Base-by-base conservation (phyloP, 2,888 invertebrate species). In the Labia minor region DNA sequence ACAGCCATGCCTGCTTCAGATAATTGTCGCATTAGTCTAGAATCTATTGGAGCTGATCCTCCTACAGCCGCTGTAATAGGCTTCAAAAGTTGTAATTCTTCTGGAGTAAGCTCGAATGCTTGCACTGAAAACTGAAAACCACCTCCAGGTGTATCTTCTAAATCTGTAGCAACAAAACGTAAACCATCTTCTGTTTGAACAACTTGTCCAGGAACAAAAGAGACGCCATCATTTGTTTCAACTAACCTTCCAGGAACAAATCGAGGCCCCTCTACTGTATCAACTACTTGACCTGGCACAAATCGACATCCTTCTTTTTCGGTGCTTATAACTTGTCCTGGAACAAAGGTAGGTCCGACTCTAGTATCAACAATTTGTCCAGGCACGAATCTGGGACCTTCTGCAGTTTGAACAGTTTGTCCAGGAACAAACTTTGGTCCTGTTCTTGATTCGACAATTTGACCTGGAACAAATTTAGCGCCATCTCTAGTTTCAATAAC, bases 301-400 rank as follows among this genome's bases (percentile, higher is more conserved):
- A 85, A 85, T 70, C 82, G 77, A 19, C 83, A 81, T 61, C 83
- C 83, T 76, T 82, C 82, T 72, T 83, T 81, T 76, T 83, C 82
- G 4, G 85, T 85, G 16, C 78, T 79, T 69, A 89, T 88, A 8
- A 90, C 86, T 77, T 89, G 87, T 21, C 89, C 90, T 0, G 89
- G 89, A 72, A 89, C 88, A 72, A 90, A 87, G 0, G 87, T 87
- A 0, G 88, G 88, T 0, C 89, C 89, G 26, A 85, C 84, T 74
- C 87, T 86, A 1, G 88, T 87, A 76, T 86, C 85, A 66, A 88
- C 85, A 68, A 88, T 87, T 76, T 89, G 88, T 11, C 89, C 89
- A 0, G 89, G 89, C n/a, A 88, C 87, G 73, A 89, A 89, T 70
- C 86, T 83, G 18, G 86, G 84, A 0, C 88, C 89, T 70, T 87